Base-by-base conservation (phyloP, 2,888 invertebrate species). In the Osmoderma eremita region DNA sequence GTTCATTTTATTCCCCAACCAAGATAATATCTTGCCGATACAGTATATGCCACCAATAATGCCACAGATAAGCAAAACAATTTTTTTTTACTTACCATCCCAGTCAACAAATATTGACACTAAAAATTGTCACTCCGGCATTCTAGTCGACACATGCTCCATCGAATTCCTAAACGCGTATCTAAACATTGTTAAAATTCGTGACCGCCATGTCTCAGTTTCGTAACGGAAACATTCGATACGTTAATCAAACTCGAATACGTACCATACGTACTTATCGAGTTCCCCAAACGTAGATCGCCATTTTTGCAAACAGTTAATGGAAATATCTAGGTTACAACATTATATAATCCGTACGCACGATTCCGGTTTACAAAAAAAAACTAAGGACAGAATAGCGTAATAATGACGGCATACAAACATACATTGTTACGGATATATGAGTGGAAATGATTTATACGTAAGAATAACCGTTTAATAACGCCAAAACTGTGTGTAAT, bases 401-500 rank as follows among this genome's bases (percentile, higher is more conserved):
- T n/a, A 20, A 51, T 36, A 50, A 50, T 50, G 36, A 53, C 12
- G 17, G 53, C 5, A 10, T 30, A 61, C 58, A 61, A 61, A 38
- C 5, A 10, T 30, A 61, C 58, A 61, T 45, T 45, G 58, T 58
- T 45, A 58, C 13, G 24, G 30, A 61, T 36, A 45, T 30, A 30
- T 10, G 30, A 10, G 30, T 20, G 12, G 12, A 20, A 45, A 45
- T 61, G 45, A 61, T 61, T 45, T 45, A 61, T 61, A 61, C 12
- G 12, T 61, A 61, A 61, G 45, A 45, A 61, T 61, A 45, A 48
- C 58, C 58, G 24, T 61, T 61, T 61, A 61, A 61, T 61, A 61
- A 61, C 58, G 58, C 18, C 30, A 61, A 61, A 45, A n/a, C n/a
- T n/a, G 30, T 61, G 45, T 61, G 58, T 61, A 61, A 61, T 61